phyloP scores from a whole-genome alignment of 2,797 vertebrate genomes.

The Epinephelus malabaricus region DNA sequence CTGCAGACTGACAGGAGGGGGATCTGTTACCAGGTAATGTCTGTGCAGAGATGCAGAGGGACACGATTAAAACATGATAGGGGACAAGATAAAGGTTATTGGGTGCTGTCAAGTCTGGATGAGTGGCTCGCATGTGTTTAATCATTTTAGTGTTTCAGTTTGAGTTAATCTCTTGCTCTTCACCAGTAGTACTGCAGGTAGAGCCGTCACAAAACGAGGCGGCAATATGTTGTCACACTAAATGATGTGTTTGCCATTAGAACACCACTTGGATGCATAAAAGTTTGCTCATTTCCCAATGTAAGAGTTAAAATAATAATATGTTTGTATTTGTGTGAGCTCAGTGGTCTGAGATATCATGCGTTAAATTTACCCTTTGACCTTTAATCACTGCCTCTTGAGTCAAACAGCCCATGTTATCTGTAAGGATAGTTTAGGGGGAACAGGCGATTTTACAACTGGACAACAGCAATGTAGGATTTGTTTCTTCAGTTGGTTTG shows the following conservation, averaged over 20 bases:
- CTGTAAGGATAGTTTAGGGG: not conserved
- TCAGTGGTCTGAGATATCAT: not conserved
- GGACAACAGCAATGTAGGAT: not conserved
- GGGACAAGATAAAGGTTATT: not conserved
- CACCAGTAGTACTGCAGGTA: not conserved
- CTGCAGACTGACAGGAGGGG: conserved; percentile 14
- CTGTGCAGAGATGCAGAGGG: conserved; percentile 16
- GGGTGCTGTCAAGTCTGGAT: not conserved
- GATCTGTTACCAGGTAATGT: conserved; percentile 33
- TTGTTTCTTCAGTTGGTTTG: not conserved
- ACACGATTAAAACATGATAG: not conserved
- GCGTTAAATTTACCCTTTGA: not conserved
- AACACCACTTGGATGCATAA: not conserved
- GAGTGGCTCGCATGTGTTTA: not conserved
- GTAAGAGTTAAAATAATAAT: not conserved
- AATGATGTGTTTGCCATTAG: not conserved
- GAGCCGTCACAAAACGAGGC: not conserved
- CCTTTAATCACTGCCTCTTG: not conserved
- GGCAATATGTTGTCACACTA: not conserved
- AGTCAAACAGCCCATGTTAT: not conserved
- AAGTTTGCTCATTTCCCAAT: not conserved
- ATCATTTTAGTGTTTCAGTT: not conserved
- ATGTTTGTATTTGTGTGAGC: not conserved
- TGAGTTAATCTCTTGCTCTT: not conserved
- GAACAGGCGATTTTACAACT: not conserved